A percentile compares a stretch with the other conserved stretches of the same genome.
Evolutionary conservation across 2,113 vertebrate genomes (phyloP).

Genomic region (Puffinus mauretanicus): DNA sequence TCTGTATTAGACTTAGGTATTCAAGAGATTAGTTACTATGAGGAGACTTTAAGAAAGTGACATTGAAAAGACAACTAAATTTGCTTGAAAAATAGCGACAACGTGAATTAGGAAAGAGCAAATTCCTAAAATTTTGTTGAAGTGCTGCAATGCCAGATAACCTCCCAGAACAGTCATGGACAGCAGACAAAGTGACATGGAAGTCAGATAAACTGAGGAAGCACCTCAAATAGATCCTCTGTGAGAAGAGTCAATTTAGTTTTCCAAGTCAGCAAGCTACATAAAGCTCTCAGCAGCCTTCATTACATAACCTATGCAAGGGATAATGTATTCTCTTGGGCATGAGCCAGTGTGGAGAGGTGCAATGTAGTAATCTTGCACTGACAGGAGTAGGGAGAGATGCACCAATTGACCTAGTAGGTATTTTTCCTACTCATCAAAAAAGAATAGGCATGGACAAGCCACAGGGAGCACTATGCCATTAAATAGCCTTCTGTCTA

Average conservation of each 20-base stretch:
- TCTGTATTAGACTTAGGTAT: background rate
- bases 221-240: background rate
- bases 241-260: background rate
- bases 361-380: background rate
- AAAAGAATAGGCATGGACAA: background rate
- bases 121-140: background rate
- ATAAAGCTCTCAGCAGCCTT: background rate
- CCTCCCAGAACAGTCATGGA: background rate
- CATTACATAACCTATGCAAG: background rate
- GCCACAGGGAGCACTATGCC: background rate
- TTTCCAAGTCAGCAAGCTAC: background rate
- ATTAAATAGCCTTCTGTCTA: background rate
- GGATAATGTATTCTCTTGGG: background rate
- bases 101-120: background rate
- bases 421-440: conserved; percentile 4
- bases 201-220: background rate
- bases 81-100: background rate
- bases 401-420: background rate
- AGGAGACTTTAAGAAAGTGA: background rate
- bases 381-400: background rate
- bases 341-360: background rate
- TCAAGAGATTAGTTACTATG: background rate
- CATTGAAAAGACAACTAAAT: background rate
- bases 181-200: background rate
- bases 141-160: background rate